Percentiles rank a stretch among this genome's conserved stretches.
These are phyloP conservation scores for Oenanthe oenanthe DNA, from an alignment of 2,113 vertebrate genomes.

Conservation along the genomic window DNA sequence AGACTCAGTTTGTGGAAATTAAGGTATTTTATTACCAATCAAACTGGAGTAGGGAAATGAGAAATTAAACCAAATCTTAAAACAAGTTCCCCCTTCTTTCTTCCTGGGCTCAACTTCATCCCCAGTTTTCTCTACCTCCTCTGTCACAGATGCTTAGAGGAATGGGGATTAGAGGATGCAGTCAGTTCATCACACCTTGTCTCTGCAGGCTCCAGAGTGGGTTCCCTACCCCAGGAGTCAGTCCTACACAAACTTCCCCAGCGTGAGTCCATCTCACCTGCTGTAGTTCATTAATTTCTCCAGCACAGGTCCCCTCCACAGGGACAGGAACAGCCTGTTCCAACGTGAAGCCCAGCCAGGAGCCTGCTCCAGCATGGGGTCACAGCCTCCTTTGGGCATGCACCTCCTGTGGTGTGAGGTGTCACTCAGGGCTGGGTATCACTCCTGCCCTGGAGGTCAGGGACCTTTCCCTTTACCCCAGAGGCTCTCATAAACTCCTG, in stretches of 20 bases:
- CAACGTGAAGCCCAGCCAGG: fast-evolving
- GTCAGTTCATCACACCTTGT: fast-evolving
- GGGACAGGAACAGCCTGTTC: neutral
- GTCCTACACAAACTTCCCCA: neutral
- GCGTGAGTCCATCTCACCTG: fast-evolving
- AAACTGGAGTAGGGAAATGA: neutral
- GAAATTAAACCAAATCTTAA: neutral
- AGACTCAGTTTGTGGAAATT: neutral
- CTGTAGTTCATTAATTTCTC: neutral
- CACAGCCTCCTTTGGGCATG: neutral
- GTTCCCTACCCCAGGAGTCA: neutral
- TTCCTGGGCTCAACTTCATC: neutral
- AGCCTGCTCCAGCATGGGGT: neutral
- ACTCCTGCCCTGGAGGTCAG: fast-evolving
- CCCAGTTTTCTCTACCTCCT: neutral
- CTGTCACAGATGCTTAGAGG: neutral
- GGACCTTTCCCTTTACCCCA: neutral
- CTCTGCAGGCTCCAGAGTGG: neutral
- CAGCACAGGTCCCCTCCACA: fast-evolving
- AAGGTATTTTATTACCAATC: neutral
- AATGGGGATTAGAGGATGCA: neutral
- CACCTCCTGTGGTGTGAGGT: fast-evolving
- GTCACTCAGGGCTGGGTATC: neutral
- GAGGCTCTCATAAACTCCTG: neutral
- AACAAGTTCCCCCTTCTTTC: neutral